phyloP scores from a whole-genome alignment of 2,888 invertebrate genomes.

The Caenorhabditis becei region DNA sequence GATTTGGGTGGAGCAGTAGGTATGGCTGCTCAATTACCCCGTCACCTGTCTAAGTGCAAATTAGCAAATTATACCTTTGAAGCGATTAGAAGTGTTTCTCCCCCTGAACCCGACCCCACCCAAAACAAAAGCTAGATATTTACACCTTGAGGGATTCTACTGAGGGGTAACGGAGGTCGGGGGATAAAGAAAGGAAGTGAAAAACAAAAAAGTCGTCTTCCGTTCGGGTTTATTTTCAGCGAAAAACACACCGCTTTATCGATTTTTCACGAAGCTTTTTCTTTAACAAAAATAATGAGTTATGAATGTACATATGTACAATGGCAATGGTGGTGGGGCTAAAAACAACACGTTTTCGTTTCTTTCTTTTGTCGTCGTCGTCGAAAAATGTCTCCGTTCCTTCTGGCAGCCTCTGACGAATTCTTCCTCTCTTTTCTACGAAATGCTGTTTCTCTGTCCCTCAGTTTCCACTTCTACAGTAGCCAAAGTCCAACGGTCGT shows the following conservation, averaged over 20 bases:
- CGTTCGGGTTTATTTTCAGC: constrained; percentile 22
- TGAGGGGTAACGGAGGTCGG: background rate
- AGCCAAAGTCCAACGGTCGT: background rate
- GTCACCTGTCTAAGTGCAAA: background rate
- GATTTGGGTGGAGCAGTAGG: background rate
- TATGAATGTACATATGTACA: constrained; percentile 58
- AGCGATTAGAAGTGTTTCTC: background rate
- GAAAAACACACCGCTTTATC: constrained; percentile 21
- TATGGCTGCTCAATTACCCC: constrained; percentile 1
- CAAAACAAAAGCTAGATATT: too few relatives aligned
- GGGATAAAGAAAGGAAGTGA: constrained; percentile 14
- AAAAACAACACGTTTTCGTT: constrained; percentile 29
- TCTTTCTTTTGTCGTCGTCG: constrained; percentile 19
- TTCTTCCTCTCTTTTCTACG: background rate
- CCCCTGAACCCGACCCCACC: background rate
- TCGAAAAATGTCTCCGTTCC: constrained; percentile 8
- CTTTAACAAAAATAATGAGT: constrained; percentile 52
- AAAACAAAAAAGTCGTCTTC: constrained; percentile 21
- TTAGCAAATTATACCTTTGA: constrained; percentile 19
- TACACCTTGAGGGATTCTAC: background rate
- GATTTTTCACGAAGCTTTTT: constrained; percentile 32
- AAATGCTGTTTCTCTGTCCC: background rate
- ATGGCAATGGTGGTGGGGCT: constrained; percentile 22
- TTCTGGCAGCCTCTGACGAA: background rate
- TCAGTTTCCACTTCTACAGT: constrained; percentile 7